These are phyloP conservation scores for Melanaphis sacchari DNA, from an alignment of 1,140 invertebrate genomes.

Conservation along the genomic window DNA sequence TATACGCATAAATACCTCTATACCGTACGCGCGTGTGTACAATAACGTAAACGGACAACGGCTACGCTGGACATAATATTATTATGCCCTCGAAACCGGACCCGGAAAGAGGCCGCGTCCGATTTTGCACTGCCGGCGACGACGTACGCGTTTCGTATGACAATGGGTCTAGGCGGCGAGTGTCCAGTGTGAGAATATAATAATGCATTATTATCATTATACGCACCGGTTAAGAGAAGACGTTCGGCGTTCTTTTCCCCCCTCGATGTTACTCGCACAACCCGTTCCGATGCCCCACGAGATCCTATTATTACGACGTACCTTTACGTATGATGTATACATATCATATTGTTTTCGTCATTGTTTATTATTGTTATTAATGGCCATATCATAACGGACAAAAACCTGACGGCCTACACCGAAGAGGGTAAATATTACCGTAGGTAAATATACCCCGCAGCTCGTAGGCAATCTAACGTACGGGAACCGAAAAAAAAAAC, in stretches of 20 bases:
- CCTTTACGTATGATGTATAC: not conserved
- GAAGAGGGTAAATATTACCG: not conserved
- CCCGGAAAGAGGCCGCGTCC: not conserved
- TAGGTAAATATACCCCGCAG: not conserved
- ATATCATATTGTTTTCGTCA: slow-evolving; percentile 39
- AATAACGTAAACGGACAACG: slow-evolving; percentile 8
- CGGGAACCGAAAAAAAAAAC: not conserved
- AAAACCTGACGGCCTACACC: slow-evolving; percentile 21
- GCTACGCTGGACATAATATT: not conserved
- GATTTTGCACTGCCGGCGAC: not conserved
- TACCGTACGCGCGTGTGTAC: not conserved
- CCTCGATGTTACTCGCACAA: not conserved
- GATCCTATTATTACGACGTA: slow-evolving; percentile 1
- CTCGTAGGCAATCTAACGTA: not conserved
- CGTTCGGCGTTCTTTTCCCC: not conserved
- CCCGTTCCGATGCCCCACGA: not conserved
- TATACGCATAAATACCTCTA: too few relatives aligned
- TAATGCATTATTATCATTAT: not conserved
- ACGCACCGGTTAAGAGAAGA: not conserved
- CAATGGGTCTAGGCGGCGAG: not conserved
- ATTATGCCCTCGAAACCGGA: not conserved
- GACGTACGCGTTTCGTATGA: not conserved
- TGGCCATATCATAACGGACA: slow-evolving; percentile 48
- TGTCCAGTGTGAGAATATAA: slow-evolving; percentile 54
- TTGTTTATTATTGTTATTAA: slow-evolving; percentile 56